Percentiles rank a stretch among this genome's conserved stretches.
Evolutionary conservation across 1,140 invertebrate genomes (phyloP).

Genomic region (Caerostris extrusa): DNA sequence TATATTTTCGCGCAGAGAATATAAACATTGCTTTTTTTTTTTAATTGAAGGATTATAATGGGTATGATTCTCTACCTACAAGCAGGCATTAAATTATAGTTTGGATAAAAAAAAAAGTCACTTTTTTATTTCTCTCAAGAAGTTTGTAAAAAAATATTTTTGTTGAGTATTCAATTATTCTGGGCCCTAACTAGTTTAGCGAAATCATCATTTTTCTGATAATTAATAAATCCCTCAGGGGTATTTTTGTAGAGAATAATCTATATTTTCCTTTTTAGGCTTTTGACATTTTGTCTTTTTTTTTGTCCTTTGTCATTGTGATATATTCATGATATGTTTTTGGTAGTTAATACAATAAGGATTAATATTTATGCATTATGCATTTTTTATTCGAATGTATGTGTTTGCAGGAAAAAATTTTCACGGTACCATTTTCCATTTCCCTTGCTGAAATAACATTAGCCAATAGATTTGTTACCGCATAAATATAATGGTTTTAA

Average conservation of each 20-base stretch:
- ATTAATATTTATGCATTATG: too few species aligned
- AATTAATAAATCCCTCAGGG: conserved; percentile 4
- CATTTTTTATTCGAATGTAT: too few species aligned
- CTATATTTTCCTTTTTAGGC: too few species aligned
- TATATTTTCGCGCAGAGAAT: not conserved
- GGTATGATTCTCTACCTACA: not conserved
- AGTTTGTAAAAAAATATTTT: not conserved
- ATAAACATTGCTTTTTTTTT: not conserved
- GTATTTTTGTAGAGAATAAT: not conserved
- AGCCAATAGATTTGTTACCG: too few species aligned
- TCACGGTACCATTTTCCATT: too few species aligned
- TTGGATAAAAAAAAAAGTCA: not conserved
- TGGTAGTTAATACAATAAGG: too few species aligned
- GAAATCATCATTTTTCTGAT: conserved; percentile 17
- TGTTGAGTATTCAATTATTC: conserved; percentile 17
- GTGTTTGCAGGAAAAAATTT: too few species aligned
- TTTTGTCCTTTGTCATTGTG: too few species aligned
- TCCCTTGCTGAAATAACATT: too few species aligned
- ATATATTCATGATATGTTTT: too few species aligned
- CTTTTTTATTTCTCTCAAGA: not conserved
- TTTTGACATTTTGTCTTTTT: too few species aligned
- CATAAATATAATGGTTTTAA: too few species aligned
- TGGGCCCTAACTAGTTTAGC: not conserved
- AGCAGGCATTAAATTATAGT: not conserved
- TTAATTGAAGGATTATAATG: not conserved